A percentile compares a stretch with the other conserved stretches of the same genome.
Evolutionary conservation across 2,113 vertebrate species (phyloP).

Genomic region (Suncus etruscus): DNA sequence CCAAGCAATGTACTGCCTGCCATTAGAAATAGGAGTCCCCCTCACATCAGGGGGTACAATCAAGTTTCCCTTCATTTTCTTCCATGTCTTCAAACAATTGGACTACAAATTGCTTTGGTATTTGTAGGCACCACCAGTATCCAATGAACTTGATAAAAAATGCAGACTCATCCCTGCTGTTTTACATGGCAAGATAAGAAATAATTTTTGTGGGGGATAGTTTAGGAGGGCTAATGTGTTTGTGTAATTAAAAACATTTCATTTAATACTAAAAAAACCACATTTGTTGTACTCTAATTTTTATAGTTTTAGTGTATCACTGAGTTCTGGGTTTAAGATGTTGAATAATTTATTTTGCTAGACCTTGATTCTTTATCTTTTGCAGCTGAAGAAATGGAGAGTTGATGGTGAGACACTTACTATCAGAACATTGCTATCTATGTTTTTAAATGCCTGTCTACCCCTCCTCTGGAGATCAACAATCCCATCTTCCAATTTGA

Average conservation of each 20-base stretch:
- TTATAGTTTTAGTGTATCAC: no score
- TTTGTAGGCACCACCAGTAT: neutral
- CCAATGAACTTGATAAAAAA: neutral
- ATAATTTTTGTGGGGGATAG: neutral
- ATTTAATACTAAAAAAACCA: neutral
- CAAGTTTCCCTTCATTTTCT: neutral
- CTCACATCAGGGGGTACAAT: neutral
- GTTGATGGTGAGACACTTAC: neutral
- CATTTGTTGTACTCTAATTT: neutral
- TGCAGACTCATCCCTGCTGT: neutral
- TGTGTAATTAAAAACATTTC: neutral
- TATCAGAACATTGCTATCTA: neutral
- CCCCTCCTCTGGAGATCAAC: slow-evolving; percentile 46
- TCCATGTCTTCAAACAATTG: no score
- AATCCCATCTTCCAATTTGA: slow-evolving; percentile 49
- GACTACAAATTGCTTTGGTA: neutral
- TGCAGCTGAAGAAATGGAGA: neutral
- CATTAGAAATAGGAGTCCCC: neutral
- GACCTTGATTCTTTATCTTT: slow-evolving; percentile 16
- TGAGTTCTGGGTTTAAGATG: neutral
- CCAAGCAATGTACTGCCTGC: neutral
- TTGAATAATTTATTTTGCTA: neutral
- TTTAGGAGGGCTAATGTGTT: neutral
- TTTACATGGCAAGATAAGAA: neutral
- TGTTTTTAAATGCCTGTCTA: neutral